Conservation (phyloP, 2,797 vertebrate species). For the Rhincodon typus region DNA sequence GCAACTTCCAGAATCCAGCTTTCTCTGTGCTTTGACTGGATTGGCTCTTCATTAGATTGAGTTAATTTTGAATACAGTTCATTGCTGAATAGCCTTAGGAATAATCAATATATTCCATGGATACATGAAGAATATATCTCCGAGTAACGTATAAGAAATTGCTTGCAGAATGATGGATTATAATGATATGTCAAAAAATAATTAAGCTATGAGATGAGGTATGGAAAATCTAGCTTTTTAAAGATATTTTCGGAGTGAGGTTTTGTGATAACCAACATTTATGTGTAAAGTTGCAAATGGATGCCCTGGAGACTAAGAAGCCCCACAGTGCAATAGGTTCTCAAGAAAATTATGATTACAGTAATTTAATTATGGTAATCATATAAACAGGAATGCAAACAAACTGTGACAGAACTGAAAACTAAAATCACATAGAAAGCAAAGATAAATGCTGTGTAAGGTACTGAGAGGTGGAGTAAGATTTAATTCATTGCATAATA, state of each 20-base stretch:
- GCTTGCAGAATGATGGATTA: neutral
- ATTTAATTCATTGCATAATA: neutral
- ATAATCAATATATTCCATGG: neutral
- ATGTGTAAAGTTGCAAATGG: neutral
- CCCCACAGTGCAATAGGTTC: neutral
- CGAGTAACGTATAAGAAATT: neutral
- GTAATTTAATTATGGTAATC: slow-evolving; percentile 13
- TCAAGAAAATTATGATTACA: slow-evolving; percentile 3
- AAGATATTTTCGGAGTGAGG: neutral
- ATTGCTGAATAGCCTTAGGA: neutral
- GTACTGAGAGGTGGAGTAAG: neutral
- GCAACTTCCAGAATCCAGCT: neutral
- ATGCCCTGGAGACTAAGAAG: neutral
- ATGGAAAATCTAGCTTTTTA: neutral
- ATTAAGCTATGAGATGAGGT: neutral
- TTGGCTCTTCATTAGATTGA: neutral
- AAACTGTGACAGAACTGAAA: neutral
- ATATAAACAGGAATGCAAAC: slow-evolving; percentile 15
- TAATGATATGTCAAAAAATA: slow-evolving; percentile 15
- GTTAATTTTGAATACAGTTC: neutral
- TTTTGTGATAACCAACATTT: neutral
- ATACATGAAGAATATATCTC: neutral
- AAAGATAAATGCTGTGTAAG: neutral
- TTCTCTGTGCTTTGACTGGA: no score
- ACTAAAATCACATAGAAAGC: neutral